Base-by-base conservation (phyloP, 2,888 invertebrate species). In the Hypselothyrea guttata region DNA sequence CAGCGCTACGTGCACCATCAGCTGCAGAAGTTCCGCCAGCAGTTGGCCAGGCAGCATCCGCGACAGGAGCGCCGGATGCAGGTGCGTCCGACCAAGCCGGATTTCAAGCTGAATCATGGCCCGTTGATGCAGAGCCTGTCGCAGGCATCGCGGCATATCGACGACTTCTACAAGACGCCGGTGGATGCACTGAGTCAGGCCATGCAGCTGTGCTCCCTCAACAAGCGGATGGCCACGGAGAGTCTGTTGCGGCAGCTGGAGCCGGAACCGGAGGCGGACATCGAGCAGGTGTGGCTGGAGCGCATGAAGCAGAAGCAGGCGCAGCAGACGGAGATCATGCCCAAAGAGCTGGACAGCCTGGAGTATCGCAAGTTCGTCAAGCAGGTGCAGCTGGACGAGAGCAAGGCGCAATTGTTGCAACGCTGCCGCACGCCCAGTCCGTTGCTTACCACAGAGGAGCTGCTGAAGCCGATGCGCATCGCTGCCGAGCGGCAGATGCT, bases 1-100 rank as follows among this genome's bases (percentile, higher is more conserved):
- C 74, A 89, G 27, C 89, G 86, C 16, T 89, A 84, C 22, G 86
- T 90, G 2, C 71, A 84, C n/a, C 84, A 88, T 66, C 87, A 90
- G 54, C 57, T 90, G 38, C 74, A 84, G 2, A 89, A 88, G 70
- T 89, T 90, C 31, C 89, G 88, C n/a, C 72, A 74, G 42, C 87
- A 89, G 49, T 42, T 90, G 47, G 79, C 84, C 45, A 84, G 85
- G 9, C 79, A 83, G 28, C 74, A 79, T 47, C 72, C 82, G 0
- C 70, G 47, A 0, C 2, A 11, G 7, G 51, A 60, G 11, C 60
- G 52, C 0, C 41, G 71, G 3, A 35, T 75, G 1, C 57, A 46
- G 0, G 62, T 84, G 47, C 71, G 70, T 1, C 86, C 84, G 12
- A 70, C 55, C 4, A 82, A 84, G 41, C 83, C 83, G 3, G 73